A percentile compares a stretch with the other conserved stretches of the same genome.
These are phyloP conservation scores for Drosophila prolongata DNA, from an alignment of 2,888 invertebrate genomes.

Conservation along the genomic window DNA sequence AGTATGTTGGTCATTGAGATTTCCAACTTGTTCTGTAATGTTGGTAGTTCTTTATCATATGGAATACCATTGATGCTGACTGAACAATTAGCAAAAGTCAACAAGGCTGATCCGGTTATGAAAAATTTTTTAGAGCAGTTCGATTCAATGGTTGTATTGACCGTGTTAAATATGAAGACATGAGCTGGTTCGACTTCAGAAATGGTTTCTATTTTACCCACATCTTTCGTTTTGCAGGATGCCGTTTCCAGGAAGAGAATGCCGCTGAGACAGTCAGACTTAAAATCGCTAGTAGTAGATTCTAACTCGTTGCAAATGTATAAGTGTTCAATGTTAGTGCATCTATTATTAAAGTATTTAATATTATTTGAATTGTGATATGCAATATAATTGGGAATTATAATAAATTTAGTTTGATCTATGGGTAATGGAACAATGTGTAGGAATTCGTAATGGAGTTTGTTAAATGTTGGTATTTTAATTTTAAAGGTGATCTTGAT, in stretches of 20 bases:
- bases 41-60: not conserved
- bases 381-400: not conserved
- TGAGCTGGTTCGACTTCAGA: slow-evolving; percentile 1
- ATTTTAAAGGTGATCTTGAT: not conserved
- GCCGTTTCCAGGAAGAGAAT: slow-evolving; percentile 1
- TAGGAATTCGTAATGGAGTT: not conserved
- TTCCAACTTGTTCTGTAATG: not conserved
- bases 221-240: slow-evolving; percentile 1
- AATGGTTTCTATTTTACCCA: slow-evolving; percentile 1
- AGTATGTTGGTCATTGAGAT: not conserved
- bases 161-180: not conserved
- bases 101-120: not conserved
- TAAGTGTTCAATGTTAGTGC: not conserved
- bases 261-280: not conserved
- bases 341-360: not conserved
- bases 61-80: not conserved
- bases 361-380: not conserved
- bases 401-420: not conserved
- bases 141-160: not conserved
- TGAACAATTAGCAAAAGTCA: not conserved
- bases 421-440: not conserved
- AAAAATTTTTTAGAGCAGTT: not conserved
- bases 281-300: not conserved
- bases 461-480: not conserved
- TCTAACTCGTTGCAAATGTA: not conserved